phyloP scores from a whole-genome alignment of 2,113 vertebrate genomes.

The Otolemur garnettii region DNA sequence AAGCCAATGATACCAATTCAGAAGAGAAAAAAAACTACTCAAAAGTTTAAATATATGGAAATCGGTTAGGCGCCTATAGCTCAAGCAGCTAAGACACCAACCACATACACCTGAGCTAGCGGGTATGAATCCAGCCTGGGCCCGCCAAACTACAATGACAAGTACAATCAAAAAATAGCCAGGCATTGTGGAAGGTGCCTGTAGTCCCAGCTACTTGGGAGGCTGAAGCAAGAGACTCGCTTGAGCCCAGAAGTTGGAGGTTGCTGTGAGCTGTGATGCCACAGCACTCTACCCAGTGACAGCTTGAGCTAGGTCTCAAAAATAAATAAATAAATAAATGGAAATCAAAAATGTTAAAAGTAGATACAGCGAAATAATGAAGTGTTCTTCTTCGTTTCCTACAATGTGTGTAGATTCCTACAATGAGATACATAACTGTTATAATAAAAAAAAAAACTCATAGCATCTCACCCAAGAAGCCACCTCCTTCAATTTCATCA shows the following conservation, averaged over 20 bases:
- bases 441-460: slow-evolving; percentile 8
- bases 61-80: not conserved
- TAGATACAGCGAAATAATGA: not conserved
- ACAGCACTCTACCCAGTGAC: no score
- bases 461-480: slow-evolving; percentile 91
- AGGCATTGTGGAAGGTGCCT: no score
- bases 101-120: no score
- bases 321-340: not conserved
- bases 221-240: no score
- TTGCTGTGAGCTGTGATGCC: no score
- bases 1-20: slow-evolving; percentile 10
- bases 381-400: slow-evolving; percentile 23
- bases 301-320: no score
- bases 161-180: no score
- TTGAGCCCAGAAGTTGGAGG: no score
- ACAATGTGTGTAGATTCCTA: slow-evolving; percentile 30
- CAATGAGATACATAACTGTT: slow-evolving; percentile 9
- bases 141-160: no score
- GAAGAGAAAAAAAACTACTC: not conserved
- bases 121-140: no score
- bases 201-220: no score
- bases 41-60: not conserved
- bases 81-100: no score
- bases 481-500: slow-evolving; percentile 93
- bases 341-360: slow-evolving; percentile 25